Base-by-base conservation (phyloP, 1,140 invertebrate genomes). In the Dendrolimus punctatus region DNA sequence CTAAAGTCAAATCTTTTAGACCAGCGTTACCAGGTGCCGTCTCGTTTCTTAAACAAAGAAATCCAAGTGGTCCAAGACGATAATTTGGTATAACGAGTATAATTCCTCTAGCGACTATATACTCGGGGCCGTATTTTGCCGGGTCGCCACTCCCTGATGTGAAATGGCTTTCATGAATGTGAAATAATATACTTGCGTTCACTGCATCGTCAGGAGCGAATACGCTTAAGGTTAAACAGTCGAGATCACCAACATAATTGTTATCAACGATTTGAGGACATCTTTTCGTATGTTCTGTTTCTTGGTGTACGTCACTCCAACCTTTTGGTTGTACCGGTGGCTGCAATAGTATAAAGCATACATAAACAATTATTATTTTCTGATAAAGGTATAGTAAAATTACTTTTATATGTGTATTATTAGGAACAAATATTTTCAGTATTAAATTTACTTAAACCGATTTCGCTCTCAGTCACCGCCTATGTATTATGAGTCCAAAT, bases 1-100 rank as follows among this genome's bases (percentile, higher is more conserved):
- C 92, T 47, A 92, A 61, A 43, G 89, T 87, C 52, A 94, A 90
- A 72, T 95, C 93, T 67, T 91, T 84, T 4, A 93, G 64, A 2
- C 90, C 93, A 42, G 91, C 88, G 64, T 94, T 94, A 2, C 93
- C 93, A 9, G 71, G 72, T 23, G 66, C 72, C 0, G 58, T 64
- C 10, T 59, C 54, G 41, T 76, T 76, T 52, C 66, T 58, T 7
- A 67, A 49, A 68, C 80, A 84, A 46, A 81, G 48, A 60, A 81
- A 84, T 47, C 80, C 80, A 10, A 81, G 60, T 3, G 75, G 56
- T 6, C 80, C 80, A 2, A 84, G 43, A 66, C 80, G 72, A 55
- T 80, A 84, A 53, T 84, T 81, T 4, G 78, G 78, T 47, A 81
- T 46, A 44, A 84, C 71, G n/a, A 84, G 40, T 39, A 79, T 77